A percentile compares a stretch with the other conserved stretches of the same genome.
Evolutionary conservation across 2,113 vertebrate species (phyloP).

Genomic region (Apteryx owenii): DNA sequence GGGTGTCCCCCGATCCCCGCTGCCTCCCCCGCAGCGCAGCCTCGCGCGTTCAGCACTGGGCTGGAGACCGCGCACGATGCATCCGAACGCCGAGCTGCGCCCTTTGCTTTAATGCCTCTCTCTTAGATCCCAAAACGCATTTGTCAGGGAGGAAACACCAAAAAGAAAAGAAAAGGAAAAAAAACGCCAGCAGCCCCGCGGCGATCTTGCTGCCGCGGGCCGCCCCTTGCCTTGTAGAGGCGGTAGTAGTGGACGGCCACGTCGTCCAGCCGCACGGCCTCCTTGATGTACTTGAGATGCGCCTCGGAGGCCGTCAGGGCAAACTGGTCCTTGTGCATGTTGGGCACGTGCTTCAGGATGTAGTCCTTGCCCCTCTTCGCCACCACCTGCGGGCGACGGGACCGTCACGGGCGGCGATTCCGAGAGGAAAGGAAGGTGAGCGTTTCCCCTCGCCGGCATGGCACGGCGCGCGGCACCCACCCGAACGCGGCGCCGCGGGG

Average conservation of each 20-base stretch:
- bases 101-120: too few relatives aligned
- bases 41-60: too few relatives aligned
- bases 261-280: conserved; percentile 93
- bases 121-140: fast-evolving
- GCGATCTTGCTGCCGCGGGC: too few relatives aligned
- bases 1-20: not conserved
- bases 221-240: conserved; percentile 84
- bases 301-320: conserved; percentile 95
- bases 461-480: too few relatives aligned
- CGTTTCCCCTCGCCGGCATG: too few relatives aligned
- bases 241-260: conserved; percentile 97
- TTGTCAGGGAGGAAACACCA: not conserved
- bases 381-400: conserved; percentile 84
- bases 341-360: conserved; percentile 96
- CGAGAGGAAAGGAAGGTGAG: too few relatives aligned
- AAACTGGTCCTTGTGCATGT: conserved; percentile 99
- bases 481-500: too few relatives aligned
- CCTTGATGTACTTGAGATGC: conserved; percentile 96
- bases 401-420: too few relatives aligned
- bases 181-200: too few relatives aligned
- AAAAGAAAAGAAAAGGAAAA: not conserved
- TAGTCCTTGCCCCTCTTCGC: conserved; percentile 94
- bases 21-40: not conserved
- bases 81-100: too few relatives aligned
- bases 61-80: too few relatives aligned